These are phyloP conservation scores for Athene cunicularia DNA, from an alignment of 2,113 vertebrate genomes.

Conservation along the genomic window DNA sequence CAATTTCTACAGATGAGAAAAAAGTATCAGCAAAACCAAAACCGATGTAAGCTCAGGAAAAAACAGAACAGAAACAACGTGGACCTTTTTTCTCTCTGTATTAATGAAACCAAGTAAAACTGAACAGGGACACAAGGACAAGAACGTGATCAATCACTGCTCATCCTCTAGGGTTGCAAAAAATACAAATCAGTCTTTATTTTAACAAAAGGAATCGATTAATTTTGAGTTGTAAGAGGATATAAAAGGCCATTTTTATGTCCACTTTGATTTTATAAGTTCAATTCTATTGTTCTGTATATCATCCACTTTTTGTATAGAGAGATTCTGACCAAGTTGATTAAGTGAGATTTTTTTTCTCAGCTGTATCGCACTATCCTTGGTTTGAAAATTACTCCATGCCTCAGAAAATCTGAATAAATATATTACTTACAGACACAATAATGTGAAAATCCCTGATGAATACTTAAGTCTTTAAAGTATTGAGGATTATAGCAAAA, in stretches of 20 bases:
- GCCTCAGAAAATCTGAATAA: not conserved
- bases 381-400: not conserved
- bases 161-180: not conserved
- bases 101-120: not conserved
- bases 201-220: not conserved
- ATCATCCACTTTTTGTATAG: not conserved
- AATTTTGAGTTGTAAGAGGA: not conserved
- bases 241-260: not conserved
- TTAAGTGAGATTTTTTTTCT: not conserved
- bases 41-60: not conserved
- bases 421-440: not conserved
- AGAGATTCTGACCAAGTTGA: not conserved
- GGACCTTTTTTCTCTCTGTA: not conserved
- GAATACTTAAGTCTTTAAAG: not conserved
- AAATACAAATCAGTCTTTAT: not conserved
- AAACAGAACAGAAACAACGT: not conserved
- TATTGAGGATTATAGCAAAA: not conserved
- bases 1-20: not conserved
- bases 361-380: not conserved
- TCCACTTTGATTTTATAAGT: not conserved
- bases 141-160: not conserved
- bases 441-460: not conserved
- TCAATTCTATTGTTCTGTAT: not conserved
- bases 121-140: not conserved
- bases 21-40: not conserved